A percentile compares a stretch with the other conserved stretches of the same genome.
Evolutionary conservation across 2,113 vertebrate species (phyloP).

Genomic region (Otus sunia): DNA sequence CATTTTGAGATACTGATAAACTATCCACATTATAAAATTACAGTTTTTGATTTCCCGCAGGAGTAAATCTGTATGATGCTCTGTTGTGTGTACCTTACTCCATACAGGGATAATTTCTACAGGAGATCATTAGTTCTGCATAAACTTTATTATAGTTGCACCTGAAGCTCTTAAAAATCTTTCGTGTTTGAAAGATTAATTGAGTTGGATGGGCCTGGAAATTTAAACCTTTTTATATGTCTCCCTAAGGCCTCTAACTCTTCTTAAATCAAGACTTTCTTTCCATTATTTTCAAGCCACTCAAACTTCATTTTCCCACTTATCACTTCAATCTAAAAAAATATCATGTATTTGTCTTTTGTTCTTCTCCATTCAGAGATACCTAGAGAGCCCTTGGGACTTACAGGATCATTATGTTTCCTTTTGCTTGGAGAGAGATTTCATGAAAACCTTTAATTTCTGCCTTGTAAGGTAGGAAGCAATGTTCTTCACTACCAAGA

Average conservation of each 20-base stretch:
- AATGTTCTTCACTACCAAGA: slow-evolving; percentile 1
- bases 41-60: not conserved
- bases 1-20: not conserved
- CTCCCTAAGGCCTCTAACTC: not conserved
- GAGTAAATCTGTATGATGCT: not conserved
- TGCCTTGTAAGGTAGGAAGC: not conserved
- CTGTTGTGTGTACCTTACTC: not conserved
- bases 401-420: not conserved
- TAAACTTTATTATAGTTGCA: slow-evolving; percentile 27
- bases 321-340: slow-evolving; percentile 23
- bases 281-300: slow-evolving; percentile 17
- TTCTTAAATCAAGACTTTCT: slow-evolving; percentile 6
- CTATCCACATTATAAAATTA: not conserved
- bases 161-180: slow-evolving; percentile 24
- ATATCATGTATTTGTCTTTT: slow-evolving; percentile 14
- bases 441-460: slow-evolving; percentile 39
- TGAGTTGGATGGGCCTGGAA: not conserved
- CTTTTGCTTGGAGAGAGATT: not conserved
- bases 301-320: slow-evolving; percentile 27
- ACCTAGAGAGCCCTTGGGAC: slow-evolving; percentile 12
- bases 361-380: not conserved
- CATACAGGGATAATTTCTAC: not conserved
- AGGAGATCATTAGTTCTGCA: not conserved
- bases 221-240: not conserved
- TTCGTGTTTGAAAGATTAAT: slow-evolving; percentile 11